phyloP scores from a whole-genome alignment of 2,113 vertebrate species.

The Elephas maximus region DNA sequence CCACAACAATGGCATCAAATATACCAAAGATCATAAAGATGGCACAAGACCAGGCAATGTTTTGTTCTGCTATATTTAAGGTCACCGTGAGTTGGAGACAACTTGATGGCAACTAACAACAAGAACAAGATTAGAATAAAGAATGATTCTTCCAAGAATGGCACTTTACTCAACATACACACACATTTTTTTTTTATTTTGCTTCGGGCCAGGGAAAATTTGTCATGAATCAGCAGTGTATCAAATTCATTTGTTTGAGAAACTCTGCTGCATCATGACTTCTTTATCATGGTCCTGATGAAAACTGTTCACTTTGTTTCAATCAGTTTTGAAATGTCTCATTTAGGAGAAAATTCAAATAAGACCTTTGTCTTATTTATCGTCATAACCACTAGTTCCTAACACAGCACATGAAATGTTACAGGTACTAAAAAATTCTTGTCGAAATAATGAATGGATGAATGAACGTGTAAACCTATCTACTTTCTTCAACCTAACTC shows the following conservation, averaged over 20 bases:
- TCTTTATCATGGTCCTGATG: background rate
- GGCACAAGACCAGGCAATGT: background rate
- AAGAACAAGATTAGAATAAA: background rate
- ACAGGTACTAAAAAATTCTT: background rate
- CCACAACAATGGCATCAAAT: background rate
- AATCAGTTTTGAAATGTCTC: background rate
- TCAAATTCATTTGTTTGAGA: background rate
- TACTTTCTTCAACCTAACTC: background rate
- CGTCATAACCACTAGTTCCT: background rate
- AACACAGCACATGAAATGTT: background rate
- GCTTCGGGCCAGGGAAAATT: background rate
- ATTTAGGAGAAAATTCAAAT: slow-evolving; percentile 46
- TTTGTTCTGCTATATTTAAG: background rate
- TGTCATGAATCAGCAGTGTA: background rate
- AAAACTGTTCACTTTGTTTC: slow-evolving; percentile 5
- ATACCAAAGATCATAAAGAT: background rate
- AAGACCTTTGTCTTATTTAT: background rate
- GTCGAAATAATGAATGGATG: background rate
- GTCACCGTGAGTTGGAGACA: background rate
- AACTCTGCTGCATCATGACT: background rate
- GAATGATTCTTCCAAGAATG: background rate
- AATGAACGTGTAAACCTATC: background rate
- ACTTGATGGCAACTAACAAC: background rate
- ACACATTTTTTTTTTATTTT: background rate
- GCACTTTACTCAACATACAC: background rate